Base-by-base conservation (phyloP, 2,888 invertebrate genomes). In the Molanna angustata region DNA sequence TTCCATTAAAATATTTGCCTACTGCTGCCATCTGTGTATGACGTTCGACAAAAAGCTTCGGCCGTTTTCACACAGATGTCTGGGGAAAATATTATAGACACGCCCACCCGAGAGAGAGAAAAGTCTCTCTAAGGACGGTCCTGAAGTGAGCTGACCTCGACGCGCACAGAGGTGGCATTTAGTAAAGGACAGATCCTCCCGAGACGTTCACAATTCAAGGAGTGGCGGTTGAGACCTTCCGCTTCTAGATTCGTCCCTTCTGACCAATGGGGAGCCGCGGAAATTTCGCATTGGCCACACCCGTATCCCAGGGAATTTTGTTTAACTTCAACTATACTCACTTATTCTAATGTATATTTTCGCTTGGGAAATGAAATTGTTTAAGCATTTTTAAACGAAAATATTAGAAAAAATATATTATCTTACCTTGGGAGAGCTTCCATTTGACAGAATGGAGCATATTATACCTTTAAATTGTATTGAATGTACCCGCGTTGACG, bases 261-360 rank as follows among this genome's bases (percentile, higher is more conserved):
- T 66, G 61, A 61, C 75, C 74, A 74, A 74, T 76, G 67, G 72
- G 71, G 69, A 69, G 65, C 67, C 67, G 66, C 66, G 45, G 46
- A 56, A 56, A 46, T 55, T 49, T 52, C 58, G 54, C 52, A 52
- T 46, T 49, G 52, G 58, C 53, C 56, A 56, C 58, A 56, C 58
- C 56, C 53, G 51, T 35, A 49, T 56, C 43, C 41, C 45, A 20
- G 52, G 11, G 49, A 48, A 48, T 48, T 58, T 53, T 53, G 51
- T 56, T 56, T 45, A 58, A 55, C 58, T 46, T 52, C 44, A 48
- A 21, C 49, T 45, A 45, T 49, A 43, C 22, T 20, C 17, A 18
- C 39, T 17, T 50, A 44, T 53, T 21, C 49, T 43, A 31, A 42
- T 56, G 32, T 53, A 53, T 52, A 52, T 42, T 52, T 33, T 54